Percentiles rank a stretch among this genome's conserved stretches.
Conservation (phyloP, 2,888 invertebrate species). For the Drosophila pseudotalamancana region DNA sequence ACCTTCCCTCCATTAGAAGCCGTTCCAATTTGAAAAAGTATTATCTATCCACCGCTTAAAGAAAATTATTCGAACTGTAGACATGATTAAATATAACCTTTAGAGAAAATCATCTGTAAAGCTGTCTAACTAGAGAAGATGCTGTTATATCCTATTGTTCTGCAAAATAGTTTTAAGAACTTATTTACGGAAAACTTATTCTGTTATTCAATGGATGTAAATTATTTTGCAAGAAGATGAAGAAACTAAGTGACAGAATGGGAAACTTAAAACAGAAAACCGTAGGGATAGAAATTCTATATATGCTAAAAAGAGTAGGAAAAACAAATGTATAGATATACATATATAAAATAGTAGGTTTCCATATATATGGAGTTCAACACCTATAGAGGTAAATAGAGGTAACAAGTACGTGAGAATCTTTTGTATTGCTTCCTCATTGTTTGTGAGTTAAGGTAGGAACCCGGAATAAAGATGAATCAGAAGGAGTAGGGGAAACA, state of each 20-base stretch:
- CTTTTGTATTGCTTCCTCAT: conserved; percentile 79
- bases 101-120: too few relatives aligned
- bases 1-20: too few relatives aligned
- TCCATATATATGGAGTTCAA: conserved; percentile 41
- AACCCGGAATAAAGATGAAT: conserved; percentile 9
- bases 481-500: background rate
- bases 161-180: too few relatives aligned
- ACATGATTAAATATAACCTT: too few relatives aligned
- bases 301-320: conserved; percentile 31
- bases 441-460: conserved; percentile 51
- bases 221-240: background rate
- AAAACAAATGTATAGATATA: conserved; percentile 8
- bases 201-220: background rate
- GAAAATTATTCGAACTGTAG: too few relatives aligned
- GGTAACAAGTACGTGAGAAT: conserved; percentile 79
- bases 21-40: too few relatives aligned
- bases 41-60: too few relatives aligned
- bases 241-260: conserved; percentile 22
- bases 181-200: too few relatives aligned
- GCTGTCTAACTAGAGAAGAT: too few relatives aligned
- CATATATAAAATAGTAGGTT: conserved; percentile 15
- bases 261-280: conserved; percentile 26
- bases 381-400: conserved; percentile 71
- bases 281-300: conserved; percentile 39
- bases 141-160: too few relatives aligned